Base-by-base conservation (phyloP, 2,888 invertebrate species). In the Andrena dorsata region DNA sequence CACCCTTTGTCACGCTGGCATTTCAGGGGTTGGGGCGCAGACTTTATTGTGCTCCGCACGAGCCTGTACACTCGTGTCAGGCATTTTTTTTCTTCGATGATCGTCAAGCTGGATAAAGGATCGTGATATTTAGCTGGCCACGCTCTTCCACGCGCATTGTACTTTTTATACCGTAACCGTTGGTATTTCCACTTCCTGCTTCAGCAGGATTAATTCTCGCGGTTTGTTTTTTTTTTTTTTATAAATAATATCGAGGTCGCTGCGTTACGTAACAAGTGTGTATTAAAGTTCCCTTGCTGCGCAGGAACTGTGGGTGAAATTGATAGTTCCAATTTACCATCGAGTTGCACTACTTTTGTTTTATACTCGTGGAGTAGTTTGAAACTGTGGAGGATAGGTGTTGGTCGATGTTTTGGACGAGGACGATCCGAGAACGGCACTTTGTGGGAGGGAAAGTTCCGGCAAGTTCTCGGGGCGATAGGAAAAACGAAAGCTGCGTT, bases 11-110 rank as follows among this genome's bases (percentile, higher is more conserved):
- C 90, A 83, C 83, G 84, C 85, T 86, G 89, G 83, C 88, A 89
- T 91, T 90, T 88, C 85, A 90, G 89, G 89, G 91, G 90, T 88
- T 87, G 89, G 83, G 85, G 83, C 84, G 88, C 91, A 92, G 92
- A 92, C 92, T 92, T 92, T 87, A 92, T 92, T 92, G 92, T 92
- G 85, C 84, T 86, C 86, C 72, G 86, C 90, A 87, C 90, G 87
- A 88, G 88, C 85, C 58, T 70, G 83, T 84, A 86, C 87, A 88
- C 89, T 89, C 88, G 82, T 77, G 85, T 80, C 86, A 82, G 83
- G 86, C 85, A 85, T 80, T 91, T 89, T 89, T 89, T 89, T 89
- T 79, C 7, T 47, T 23, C 72, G 72, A 75, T 82, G 68, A 80
- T 78, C 60, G 76, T 69, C 76, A 53, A 10, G 49, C 8, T 8